Base-by-base conservation (phyloP, 2,888 invertebrate genomes). In the Eudasyphora cyanicolor region DNA sequence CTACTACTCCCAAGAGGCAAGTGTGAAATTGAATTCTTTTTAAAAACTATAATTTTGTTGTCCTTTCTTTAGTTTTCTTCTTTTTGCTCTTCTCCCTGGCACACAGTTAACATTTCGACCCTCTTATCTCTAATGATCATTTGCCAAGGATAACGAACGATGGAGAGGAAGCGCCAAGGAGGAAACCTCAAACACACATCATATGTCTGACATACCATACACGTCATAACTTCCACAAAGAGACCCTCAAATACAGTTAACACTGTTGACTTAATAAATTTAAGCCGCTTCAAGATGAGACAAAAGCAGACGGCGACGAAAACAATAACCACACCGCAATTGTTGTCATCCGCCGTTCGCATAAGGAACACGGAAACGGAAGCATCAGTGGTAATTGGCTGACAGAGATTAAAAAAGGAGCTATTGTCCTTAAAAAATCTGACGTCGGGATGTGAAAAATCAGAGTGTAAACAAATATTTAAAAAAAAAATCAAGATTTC, bases 191-290 rank as follows among this genome's bases (percentile, higher is more conserved):
- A 42, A 38, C 35, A 67, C 60, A 60, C 24, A 42, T 42, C 42
- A 62, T 35, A 62, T 62, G 67, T 42, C 67, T 67, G 14, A 67
- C 14, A 42, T 24, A 21, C 35, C 35, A 19, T 6, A 24, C 42
- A 21, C 19, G 42, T 67, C 67, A 42, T 67, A 67, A 67, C 42
- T 67, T 67, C 24, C 24, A 8, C 0, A 12, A n/a, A 64, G 64
- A 19, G 62, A 69, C 67, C 64, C 71, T 74, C 51, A 62, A 69
- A 69, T 42, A 71, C 62, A 60, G 21, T 74, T 74, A 62, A 74
- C 24, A 74, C 10, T 32, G 60, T 70, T 79, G 74, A 19, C 76
- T 79, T 79, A 79, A 83, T 83, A 79, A 76, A 74, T 70, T 71
- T 82, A 79, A 79, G 75, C 76, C 70, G 49, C 62, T 67, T 67